Conservation (phyloP, 2,113 vertebrate genomes). For the Rhipidura dahli region DNA sequence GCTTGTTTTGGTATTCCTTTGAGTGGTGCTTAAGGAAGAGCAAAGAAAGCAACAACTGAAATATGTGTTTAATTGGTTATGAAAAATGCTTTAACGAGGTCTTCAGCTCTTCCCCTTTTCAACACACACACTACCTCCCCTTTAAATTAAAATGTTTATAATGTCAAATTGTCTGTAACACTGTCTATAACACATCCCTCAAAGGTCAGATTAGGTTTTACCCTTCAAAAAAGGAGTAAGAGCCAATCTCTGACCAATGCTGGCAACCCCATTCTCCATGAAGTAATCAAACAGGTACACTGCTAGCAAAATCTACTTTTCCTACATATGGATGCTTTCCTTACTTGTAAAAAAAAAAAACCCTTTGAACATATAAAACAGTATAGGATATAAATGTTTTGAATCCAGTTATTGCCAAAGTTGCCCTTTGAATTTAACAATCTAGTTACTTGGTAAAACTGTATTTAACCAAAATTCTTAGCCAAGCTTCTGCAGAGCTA, state of each 20-base stretch:
- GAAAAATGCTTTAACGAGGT: not conserved
- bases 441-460: not conserved
- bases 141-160: not conserved
- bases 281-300: not conserved
- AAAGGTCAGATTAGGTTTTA: not conserved
- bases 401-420: not conserved
- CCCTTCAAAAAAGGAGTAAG: not conserved
- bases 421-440: not conserved
- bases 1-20: conserved; percentile 97
- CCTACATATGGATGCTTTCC: not conserved
- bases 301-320: not conserved
- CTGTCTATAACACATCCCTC: not conserved
- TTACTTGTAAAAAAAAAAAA: not conserved
- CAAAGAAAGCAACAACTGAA: not conserved
- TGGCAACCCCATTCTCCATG: not conserved
- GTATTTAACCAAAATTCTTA: not conserved
- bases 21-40: conserved; percentile 82
- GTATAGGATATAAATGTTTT: not conserved
- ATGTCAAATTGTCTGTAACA: not conserved
- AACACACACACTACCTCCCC: not conserved
- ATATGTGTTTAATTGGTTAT: not conserved
- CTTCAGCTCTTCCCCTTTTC: not conserved
- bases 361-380: not conserved
- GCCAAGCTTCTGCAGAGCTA: not conserved
- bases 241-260: not conserved